Evolutionary conservation across 2,797 vertebrate species (phyloP), one percentile per base, ranked within the genome.

Genomic region (Mus caroli): DNA sequence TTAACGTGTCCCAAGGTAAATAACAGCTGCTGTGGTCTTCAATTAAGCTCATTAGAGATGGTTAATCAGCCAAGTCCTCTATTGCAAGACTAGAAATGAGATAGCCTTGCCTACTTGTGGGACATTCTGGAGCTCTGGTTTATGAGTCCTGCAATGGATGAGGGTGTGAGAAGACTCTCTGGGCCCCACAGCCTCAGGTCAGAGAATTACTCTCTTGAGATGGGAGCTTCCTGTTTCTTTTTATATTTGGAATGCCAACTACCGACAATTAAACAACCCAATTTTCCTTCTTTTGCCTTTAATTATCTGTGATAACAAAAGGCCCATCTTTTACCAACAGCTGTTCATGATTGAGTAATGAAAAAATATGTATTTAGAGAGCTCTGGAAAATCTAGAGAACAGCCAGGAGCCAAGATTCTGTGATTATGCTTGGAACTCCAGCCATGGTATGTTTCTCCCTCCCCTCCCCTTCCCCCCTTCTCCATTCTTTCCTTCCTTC

Each of bases 21-120:
- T 84, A 90, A 71, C 90, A 94, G 69, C 92, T 91, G 88, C 8
- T 73, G 58, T 28, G 93, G 85, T 92, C 92, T 97, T 88, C 94
- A 43, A 60, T 75, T 80, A 92, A 80, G 43, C 50, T 95, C 82
- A 69, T 95, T 96, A 69, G 85, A 77, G 52, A 58, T 40, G 85
- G 34, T 43, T 85, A 82, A 82, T 90, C 82, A 94, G 20, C 91
- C 1, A 0, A 88, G 22, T 46, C 34, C 54, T 71, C 5, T 40
- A 34, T 76, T 34, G 26, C 77, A 60, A 1, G 1, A 58, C 56
- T 58, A 31, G 54, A 86, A 69, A 91, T 19, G 22, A 95, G 60
- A 46, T 2, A 40, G 54, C 17, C 86, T 93, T 73, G 31, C 28
- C 69, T n/a, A 28, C 17, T 84, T 86, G n/a, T 28, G 37, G n/a